phyloP scores from a whole-genome alignment of 2,888 invertebrate species.

The Xylota segnis region DNA sequence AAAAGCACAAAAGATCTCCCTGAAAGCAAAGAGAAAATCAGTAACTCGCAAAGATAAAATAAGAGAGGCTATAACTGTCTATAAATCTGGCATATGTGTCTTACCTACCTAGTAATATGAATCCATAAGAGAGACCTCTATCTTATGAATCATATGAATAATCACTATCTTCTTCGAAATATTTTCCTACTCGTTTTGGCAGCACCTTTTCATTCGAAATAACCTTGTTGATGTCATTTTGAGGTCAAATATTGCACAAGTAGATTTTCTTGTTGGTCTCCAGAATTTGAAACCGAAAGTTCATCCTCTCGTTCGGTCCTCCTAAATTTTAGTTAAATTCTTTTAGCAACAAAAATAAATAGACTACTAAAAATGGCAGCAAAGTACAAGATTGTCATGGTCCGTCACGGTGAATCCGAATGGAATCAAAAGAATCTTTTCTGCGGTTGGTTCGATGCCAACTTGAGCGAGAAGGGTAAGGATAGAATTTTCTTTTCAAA shows the following conservation, averaged over 20 bases:
- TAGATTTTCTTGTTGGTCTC: constrained; percentile 51
- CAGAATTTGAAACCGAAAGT: constrained; percentile 60
- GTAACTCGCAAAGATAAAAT: no score
- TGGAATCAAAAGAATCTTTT: constrained; percentile 92
- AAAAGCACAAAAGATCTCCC: no score
- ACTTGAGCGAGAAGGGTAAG: constrained; percentile 89
- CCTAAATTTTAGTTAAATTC: constrained; percentile 20
- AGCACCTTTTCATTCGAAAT: constrained; percentile 76
- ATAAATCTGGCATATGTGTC: no score
- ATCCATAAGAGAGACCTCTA: no score
- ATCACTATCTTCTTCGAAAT: constrained; percentile 37
- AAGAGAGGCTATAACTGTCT: no score
- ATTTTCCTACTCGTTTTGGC: constrained; percentile 51
- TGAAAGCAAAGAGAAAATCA: no score
- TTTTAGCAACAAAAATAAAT: constrained; percentile 29
- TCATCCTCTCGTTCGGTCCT: constrained; percentile 27
- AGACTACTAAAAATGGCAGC: constrained; percentile 81
- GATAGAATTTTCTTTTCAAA: not conserved
- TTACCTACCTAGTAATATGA: no score
- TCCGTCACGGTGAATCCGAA: constrained; percentile 91
- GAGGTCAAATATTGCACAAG: constrained; percentile 79
- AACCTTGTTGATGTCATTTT: constrained; percentile 78
- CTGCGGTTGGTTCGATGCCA: constrained; percentile 91
- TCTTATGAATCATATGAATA: not conserved
- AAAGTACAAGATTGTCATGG: constrained; percentile 90